Base-by-base conservation (phyloP, 2,113 vertebrate species). In the Oreotrochilus melanogaster region DNA sequence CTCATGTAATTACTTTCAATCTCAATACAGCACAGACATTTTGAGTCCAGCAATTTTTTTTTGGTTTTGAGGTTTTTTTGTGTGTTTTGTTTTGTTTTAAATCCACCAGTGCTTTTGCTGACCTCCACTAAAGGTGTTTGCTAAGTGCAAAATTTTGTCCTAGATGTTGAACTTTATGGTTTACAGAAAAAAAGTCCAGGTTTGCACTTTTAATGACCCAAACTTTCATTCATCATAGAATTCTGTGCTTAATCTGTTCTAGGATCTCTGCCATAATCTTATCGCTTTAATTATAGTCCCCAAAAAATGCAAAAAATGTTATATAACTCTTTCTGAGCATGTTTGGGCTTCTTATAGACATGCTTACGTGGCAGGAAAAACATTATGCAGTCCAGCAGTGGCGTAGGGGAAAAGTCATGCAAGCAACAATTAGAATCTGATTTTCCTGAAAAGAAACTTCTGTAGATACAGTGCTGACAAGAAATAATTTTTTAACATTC, bases 301-400 rank as follows among this genome's bases (percentile, higher is more conserved):
- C 95, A 98, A 98, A 98, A 94, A 98, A 98, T 98, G 98, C 95
- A 97, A 98, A 98, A 97, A 98, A 97, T 97, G 96, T 98, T 99
- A 98, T 98, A 97, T 98, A 99, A 98, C 96, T 95, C 85, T 86
- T 96, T 96, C 96, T 95, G 92, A 98, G 98, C 98, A 98, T 98
- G 98, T 98, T 98, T 96, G 89, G 98, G 94, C 98, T 97, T 97
- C 96, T 97, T 97, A 97, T 93, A 97, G 97, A 89, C 97, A 95
- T 97, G 96, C 94, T 97, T 98, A 83, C 92, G 95, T 93, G 88
- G 97, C 94, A 97, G 90, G 88, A 92, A 95, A 97, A 95, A 94
- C 84, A 95, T 91, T 51, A 57, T 85, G 58, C 57, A 92, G 57
- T 94, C 93, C 96, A 98, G 65, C 71, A 28, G 17, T 90, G 65